A percentile compares a stretch with the other conserved stretches of the same genome.
Evolutionary conservation across 2,888 invertebrate genomes (phyloP).

Genomic region (Frankliniella fusca): DNA sequence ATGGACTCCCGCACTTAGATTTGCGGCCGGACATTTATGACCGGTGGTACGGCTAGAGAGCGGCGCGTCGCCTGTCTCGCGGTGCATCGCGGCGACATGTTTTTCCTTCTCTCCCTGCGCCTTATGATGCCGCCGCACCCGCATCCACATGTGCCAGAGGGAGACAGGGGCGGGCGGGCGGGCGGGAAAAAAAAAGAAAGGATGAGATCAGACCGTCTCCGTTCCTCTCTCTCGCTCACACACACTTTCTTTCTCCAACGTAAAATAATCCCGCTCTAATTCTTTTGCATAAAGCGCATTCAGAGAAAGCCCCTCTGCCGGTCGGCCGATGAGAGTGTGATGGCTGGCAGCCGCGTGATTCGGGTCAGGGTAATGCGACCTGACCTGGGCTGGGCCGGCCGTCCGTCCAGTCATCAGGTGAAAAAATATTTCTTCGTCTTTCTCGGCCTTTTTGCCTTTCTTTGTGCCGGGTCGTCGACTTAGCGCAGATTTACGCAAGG

Average conservation of each 20-base stretch:
- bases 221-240: background rate
- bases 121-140: background rate
- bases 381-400: background rate
- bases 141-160: background rate
- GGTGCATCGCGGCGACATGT: background rate
- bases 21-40: conserved; percentile 6
- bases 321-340: background rate
- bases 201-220: background rate
- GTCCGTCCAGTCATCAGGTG: background rate
- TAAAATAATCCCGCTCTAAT: background rate
- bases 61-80: conserved; percentile 8
- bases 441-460: background rate
- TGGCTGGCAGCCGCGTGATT: background rate
- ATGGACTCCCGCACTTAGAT: background rate
- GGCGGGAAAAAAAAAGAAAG: background rate
- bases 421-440: background rate
- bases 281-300: background rate
- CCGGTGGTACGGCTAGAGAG: background rate
- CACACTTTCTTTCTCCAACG: background rate
- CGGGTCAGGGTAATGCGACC: conserved; percentile 17
- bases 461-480: background rate
- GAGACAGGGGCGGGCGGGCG: background rate
- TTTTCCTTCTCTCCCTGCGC: background rate
- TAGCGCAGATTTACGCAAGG: conserved; percentile 10
- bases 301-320: background rate